These are phyloP conservation scores for Conus ventricosus DNA, from an alignment of 1,140 invertebrate genomes.

Conservation along the genomic window DNA sequence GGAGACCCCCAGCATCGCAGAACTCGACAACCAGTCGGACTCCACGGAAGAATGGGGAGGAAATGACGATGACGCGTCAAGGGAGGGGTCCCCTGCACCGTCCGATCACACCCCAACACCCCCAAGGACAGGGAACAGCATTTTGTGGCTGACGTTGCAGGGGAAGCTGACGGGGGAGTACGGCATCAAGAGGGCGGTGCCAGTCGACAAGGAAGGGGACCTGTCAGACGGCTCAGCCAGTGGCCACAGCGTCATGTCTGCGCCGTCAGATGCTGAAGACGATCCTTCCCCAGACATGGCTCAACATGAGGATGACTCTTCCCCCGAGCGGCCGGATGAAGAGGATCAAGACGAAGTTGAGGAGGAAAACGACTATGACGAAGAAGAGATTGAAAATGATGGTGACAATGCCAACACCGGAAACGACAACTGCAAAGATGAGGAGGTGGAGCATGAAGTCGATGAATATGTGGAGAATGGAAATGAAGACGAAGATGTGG, in stretches of 20 bases:
- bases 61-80: not conserved
- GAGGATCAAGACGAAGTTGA: not conserved
- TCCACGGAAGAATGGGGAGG: conserved; percentile 21
- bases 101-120: not conserved
- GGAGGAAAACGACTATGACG: conserved; percentile 10
- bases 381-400: not conserved
- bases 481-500: too few relatives aligned
- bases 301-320: not conserved
- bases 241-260: not conserved
- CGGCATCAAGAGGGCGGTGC: conserved; percentile 19
- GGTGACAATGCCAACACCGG: not conserved
- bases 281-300: not conserved
- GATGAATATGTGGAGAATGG: not conserved
- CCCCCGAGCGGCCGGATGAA: not conserved
- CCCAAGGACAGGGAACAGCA: not conserved
- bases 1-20: conserved; percentile 3
- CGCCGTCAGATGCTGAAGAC: not conserved
- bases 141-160: conserved; percentile 20
- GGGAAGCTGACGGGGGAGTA: conserved; percentile 4
- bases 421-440: not conserved
- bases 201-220: not conserved
- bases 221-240: not conserved
- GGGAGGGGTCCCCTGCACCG: not conserved
- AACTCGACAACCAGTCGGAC: conserved; percentile 16
- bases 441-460: not conserved